These are phyloP conservation scores for Epicampocera succincta DNA, from an alignment of 2,888 invertebrate species.

Conservation along the genomic window DNA sequence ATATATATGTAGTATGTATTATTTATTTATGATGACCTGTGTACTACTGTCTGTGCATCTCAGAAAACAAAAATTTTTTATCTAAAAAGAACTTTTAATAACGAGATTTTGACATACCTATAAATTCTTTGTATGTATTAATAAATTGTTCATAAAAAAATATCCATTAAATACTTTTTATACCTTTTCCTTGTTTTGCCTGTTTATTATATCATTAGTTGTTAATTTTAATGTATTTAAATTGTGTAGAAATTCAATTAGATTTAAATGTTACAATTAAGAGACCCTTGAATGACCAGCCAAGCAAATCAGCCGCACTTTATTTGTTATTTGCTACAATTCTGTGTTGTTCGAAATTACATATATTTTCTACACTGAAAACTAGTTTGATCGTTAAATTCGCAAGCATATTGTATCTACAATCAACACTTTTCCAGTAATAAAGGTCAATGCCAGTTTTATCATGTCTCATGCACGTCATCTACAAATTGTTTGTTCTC, in stretches of 20 bases:
- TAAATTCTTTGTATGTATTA: no score
- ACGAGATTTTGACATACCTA: no score
- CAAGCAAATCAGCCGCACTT: neutral
- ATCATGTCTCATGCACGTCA: constrained; percentile 34
- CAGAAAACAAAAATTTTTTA: no score
- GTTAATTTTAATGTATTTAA: constrained; percentile 9
- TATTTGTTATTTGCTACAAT: constrained; percentile 20
- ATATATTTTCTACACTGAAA: neutral
- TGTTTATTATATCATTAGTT: neutral
- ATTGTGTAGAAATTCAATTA: constrained; percentile 7
- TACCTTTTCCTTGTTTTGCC: constrained; percentile 15
- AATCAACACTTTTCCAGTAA: constrained; percentile 13
- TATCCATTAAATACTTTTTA: no score
- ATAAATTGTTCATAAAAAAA: no score
- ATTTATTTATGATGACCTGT: no score
- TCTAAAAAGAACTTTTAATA: no score
- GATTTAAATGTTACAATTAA: constrained; percentile 8
- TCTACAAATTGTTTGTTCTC: constrained; percentile 9
- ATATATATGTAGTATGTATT: no score
- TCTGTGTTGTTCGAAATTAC: neutral
- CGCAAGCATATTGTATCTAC: neutral
- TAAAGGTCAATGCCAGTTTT: constrained; percentile 54
- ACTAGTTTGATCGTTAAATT: constrained; percentile 16
- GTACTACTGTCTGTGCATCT: no score
- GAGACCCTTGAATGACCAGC: constrained; percentile 7